Evolutionary conservation across 2,113 vertebrate species (phyloP).

Genomic region (cat (Felis catus)): DNA sequence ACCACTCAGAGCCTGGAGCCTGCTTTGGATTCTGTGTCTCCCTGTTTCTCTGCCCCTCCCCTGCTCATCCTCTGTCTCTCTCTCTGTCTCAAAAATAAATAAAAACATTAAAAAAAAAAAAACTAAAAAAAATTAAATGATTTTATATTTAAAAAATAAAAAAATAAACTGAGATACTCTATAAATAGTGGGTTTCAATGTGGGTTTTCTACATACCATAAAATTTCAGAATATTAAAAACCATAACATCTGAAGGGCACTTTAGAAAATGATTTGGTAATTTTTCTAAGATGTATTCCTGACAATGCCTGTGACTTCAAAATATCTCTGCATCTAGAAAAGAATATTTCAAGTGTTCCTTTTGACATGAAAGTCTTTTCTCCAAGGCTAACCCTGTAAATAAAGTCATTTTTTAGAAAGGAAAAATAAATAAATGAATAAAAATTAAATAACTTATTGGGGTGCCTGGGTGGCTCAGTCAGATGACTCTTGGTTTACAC

Average conservation of each 20-base stretch:
- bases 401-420: constrained; percentile 45
- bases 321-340: constrained; percentile 9
- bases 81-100: no score
- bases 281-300: constrained; percentile 16
- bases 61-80: no score
- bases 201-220: constrained; percentile 8
- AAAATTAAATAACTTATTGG: no score
- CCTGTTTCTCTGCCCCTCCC: no score
- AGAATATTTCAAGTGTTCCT: constrained; percentile 46
- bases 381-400: constrained; percentile 36
- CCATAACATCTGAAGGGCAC: constrained; percentile 28
- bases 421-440: background rate
- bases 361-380: constrained; percentile 37
- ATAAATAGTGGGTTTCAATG: background rate
- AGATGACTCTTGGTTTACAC: no score
- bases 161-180: background rate
- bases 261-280: constrained; percentile 55
- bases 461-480: no score
- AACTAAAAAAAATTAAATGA: no score
- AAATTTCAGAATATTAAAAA: constrained; percentile 55
- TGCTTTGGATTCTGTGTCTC: no score
- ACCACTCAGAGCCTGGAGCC: no score
- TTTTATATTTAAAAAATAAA: no score
- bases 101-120: no score
- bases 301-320: constrained; percentile 40